A percentile compares a stretch with the other conserved stretches of the same genome.
These are phyloP conservation scores for Linnaemya tessellans DNA, from an alignment of 2,888 invertebrate species.

Conservation along the genomic window DNA sequence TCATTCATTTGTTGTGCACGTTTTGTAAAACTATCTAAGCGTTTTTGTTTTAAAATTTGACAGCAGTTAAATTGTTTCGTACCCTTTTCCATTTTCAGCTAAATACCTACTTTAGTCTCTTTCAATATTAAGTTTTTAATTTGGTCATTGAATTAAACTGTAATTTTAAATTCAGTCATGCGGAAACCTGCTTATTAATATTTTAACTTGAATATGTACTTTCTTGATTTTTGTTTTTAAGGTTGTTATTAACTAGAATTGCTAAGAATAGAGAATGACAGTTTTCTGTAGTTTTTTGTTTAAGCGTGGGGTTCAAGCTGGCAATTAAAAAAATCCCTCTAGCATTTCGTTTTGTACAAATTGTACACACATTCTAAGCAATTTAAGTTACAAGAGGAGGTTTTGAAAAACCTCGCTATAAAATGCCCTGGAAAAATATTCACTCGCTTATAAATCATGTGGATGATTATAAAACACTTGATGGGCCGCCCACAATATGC, in stretches of 20 bases:
- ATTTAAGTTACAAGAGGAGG: too few relatives aligned
- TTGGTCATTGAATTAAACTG: conserved; percentile 53
- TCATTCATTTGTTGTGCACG: background rate
- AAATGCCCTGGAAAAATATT: too few relatives aligned
- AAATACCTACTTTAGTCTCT: conserved; percentile 13
- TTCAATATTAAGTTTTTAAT: conserved; percentile 11
- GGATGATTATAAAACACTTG: too few relatives aligned
- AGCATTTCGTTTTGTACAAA: too few relatives aligned
- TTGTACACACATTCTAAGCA: too few relatives aligned
- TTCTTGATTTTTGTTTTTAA: background rate
- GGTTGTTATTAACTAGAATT: conserved; percentile 29
- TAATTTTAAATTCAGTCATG: conserved; percentile 64
- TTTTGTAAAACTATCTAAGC: conserved; percentile 24
- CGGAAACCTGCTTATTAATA: conserved; percentile 35
- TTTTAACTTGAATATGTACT: conserved; percentile 1
- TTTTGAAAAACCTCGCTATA: too few relatives aligned
- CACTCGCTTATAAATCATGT: too few relatives aligned
- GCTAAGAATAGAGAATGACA: conserved; percentile 8
- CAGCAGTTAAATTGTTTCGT: background rate
- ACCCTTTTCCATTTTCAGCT: background rate
- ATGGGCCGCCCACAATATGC: too few relatives aligned
- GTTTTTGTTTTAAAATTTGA: background rate
- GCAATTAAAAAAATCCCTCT: background rate
- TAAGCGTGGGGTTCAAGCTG: background rate
- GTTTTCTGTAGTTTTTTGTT: background rate